phyloP scores from a whole-genome alignment of 2,113 vertebrate species.

The Microcebus lehilahytsara region DNA sequence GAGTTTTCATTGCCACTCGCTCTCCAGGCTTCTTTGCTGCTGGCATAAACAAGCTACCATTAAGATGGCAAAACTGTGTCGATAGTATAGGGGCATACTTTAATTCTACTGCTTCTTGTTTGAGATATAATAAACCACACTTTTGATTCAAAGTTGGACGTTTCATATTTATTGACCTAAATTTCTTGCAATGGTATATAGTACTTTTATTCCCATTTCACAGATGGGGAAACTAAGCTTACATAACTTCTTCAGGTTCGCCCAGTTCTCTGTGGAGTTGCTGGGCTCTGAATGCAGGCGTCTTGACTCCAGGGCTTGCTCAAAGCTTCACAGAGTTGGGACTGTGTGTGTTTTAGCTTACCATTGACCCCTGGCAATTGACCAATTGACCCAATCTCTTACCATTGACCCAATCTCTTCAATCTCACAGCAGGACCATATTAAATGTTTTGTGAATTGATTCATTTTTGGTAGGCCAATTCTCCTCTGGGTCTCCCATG shows the following conservation, averaged over 20 bases:
- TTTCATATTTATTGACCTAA: too few relatives aligned
- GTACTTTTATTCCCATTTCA: background rate
- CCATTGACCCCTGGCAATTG: background rate
- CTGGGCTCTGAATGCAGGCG: background rate
- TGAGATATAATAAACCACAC: too few relatives aligned
- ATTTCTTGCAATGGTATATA: background rate
- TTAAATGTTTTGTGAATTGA: background rate
- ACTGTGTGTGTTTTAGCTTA: background rate
- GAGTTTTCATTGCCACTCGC: too few relatives aligned
- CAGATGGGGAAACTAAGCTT: background rate
- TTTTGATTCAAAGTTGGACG: too few relatives aligned
- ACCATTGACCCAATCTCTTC: too few relatives aligned
- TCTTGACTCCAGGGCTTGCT: background rate
- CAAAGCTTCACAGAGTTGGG: background rate
- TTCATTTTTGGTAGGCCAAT: background rate
- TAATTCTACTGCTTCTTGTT: too few relatives aligned
- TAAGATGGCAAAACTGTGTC: too few relatives aligned
- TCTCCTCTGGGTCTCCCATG: background rate
- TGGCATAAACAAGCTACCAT: too few relatives aligned
- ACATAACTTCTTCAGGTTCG: background rate
- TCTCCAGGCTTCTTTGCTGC: too few relatives aligned
- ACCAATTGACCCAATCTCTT: too few relatives aligned
- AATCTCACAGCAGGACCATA: background rate
- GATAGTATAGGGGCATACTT: too few relatives aligned
- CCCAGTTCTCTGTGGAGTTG: background rate